Conservation (phyloP, 2,797 vertebrate species). For the Pampus argenteus region DNA sequence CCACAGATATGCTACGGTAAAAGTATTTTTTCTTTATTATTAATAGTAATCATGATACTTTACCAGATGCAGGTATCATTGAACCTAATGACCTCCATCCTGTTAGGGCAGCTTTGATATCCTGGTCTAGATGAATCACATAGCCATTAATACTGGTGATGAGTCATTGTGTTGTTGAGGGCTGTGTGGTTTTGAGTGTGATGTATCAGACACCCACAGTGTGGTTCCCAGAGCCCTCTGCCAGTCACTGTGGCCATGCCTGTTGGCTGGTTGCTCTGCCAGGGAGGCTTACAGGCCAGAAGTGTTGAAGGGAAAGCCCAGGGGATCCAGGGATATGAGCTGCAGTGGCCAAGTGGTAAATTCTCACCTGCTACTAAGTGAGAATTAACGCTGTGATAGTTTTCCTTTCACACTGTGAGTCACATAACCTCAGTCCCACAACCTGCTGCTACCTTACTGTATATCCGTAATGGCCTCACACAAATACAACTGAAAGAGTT, state of each 20-base stretch:
- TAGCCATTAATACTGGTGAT: conserved; percentile 75
- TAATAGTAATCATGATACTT: conserved; percentile 9
- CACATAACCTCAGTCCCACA: conserved; percentile 73
- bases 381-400: conserved; percentile 78
- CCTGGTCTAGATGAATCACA: conserved; percentile 73
- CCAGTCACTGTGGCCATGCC: conserved; percentile 79
- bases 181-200: conserved; percentile 71
- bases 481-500: conserved; percentile 68
- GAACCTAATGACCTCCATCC: conserved; percentile 49
- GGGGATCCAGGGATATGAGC: conserved; percentile 74
- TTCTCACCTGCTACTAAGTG: conserved; percentile 84
- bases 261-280: conserved; percentile 72
- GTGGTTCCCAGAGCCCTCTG: conserved; percentile 79
- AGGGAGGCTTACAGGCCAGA: conserved; percentile 73
- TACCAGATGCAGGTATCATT: conserved; percentile 41
- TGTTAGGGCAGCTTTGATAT: conserved; percentile 68
- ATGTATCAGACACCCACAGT: conserved; percentile 79
- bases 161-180: conserved; percentile 82
- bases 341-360: conserved; percentile 79
- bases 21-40: conserved; percentile 8
- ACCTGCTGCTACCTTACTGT: conserved; percentile 73
- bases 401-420: conserved; percentile 81
- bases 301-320: conserved; percentile 81
- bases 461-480: conserved; percentile 52
- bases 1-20: no score